These are phyloP conservation scores for Nansenia antarctica DNA, from an alignment of 2,113 vertebrate genomes.

Conservation along the genomic window DNA sequence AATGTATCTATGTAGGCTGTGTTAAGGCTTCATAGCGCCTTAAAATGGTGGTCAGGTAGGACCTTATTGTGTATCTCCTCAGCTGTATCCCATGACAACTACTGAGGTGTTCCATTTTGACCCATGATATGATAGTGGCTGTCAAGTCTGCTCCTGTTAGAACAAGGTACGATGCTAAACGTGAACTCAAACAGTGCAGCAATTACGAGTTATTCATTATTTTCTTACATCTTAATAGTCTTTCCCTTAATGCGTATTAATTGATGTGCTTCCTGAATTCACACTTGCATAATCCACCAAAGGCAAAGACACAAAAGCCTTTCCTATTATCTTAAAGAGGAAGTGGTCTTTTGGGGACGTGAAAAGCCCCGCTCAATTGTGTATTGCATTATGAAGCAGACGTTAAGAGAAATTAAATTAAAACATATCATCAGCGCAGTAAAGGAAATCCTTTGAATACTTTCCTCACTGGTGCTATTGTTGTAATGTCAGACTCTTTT, in stretches of 20 bases:
- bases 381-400: conserved; percentile 66
- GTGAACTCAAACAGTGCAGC: conserved; percentile 30
- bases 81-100: too few species aligned
- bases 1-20: too few species aligned
- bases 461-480: conserved; percentile 59
- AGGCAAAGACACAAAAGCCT: conserved; percentile 73
- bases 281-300: conserved; percentile 66
- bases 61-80: too few species aligned
- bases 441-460: conserved; percentile 64
- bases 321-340: conserved; percentile 72
- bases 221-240: conserved; percentile 70
- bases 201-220: conserved; percentile 66
- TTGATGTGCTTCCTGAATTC: conserved; percentile 66
- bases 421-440: conserved; percentile 62
- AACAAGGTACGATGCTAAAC: conserved; percentile 26
- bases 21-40: too few species aligned
- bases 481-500: conserved; percentile 56
- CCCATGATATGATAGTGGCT: conserved; percentile 5
- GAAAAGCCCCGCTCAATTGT: conserved; percentile 60
- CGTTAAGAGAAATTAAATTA: conserved; percentile 73
- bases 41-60: too few species aligned
- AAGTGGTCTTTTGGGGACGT: conserved; percentile 70
- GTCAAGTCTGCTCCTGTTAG: conserved; percentile 33
- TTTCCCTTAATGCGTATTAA: conserved; percentile 74
- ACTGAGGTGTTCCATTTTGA: too few species aligned